phyloP scores from a whole-genome alignment of 2,888 invertebrate genomes.

The Spodoptera picta region DNA sequence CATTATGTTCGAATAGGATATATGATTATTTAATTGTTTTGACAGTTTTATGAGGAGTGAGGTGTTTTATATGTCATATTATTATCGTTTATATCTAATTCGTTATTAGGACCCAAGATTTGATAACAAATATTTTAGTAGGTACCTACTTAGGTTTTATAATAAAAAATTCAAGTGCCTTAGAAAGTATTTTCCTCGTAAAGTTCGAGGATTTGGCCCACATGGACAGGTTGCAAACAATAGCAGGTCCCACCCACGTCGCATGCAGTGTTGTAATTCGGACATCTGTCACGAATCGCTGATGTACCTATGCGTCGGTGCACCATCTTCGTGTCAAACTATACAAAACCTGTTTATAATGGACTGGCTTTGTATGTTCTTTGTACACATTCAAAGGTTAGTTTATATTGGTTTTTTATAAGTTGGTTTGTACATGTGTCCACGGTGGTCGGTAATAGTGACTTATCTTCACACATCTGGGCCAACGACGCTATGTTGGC shows the following conservation, averaged over 20 bases:
- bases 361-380: too few species aligned
- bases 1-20: too few species aligned
- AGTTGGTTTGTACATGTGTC: slow-evolving; percentile 39
- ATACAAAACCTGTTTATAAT: too few species aligned
- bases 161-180: not conserved
- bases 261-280: slow-evolving; percentile 68
- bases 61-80: too few species aligned
- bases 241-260: slow-evolving; percentile 57
- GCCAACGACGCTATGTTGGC: slow-evolving; percentile 35
- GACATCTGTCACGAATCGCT: slow-evolving; percentile 77
- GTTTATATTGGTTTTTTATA: too few species aligned
- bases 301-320: slow-evolving; percentile 70
- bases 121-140: too few species aligned
- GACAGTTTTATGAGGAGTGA: too few species aligned
- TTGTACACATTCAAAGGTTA: too few species aligned
- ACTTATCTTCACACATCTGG: slow-evolving; percentile 57
- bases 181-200: slow-evolving; percentile 68
- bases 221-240: slow-evolving; percentile 54
- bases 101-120: too few species aligned
- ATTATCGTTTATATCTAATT: too few species aligned
- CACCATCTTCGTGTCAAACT: slow-evolving; percentile 46
- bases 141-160: too few species aligned
- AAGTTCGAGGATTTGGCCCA: slow-evolving; percentile 54
- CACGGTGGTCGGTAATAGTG: slow-evolving; percentile 50
- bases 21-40: too few species aligned